A percentile compares a stretch with the other conserved stretches of the same genome.
Conservation (phyloP, 2,797 vertebrate species). For the Takifugu ocellatus region DNA sequence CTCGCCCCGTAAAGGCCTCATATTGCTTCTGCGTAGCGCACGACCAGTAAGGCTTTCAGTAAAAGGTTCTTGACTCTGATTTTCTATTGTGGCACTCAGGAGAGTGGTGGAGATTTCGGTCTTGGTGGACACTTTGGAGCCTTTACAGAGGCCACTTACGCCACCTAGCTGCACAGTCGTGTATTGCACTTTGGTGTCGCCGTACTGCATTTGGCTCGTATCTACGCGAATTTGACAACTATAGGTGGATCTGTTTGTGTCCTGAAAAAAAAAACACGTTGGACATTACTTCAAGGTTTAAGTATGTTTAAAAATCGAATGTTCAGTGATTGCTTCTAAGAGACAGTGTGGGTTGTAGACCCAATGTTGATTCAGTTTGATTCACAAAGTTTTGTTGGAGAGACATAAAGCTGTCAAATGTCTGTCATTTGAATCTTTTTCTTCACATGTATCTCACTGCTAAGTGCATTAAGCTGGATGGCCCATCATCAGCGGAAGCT, state of each 20-base stretch:
- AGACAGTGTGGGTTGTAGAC: no score
- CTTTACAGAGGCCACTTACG: conserved; percentile 59
- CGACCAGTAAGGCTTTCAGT: conserved; percentile 6
- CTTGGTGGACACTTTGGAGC: conserved; percentile 8
- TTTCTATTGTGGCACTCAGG: no score
- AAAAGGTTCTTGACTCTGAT: no score
- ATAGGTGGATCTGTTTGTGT: no score
- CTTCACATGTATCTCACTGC: not conserved
- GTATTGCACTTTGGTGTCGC: conserved; percentile 47
- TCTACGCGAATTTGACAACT: no score
- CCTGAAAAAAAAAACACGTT: no score
- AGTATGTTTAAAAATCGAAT: no score
- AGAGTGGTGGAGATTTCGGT: not conserved
- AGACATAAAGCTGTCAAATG: not conserved
- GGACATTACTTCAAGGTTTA: not conserved
- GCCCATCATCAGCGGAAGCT: not conserved
- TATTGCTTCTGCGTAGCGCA: not conserved
- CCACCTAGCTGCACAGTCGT: conserved; percentile 71
- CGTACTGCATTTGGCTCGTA: no score
- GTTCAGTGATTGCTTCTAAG: no score
- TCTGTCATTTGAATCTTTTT: not conserved
- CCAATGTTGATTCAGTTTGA: no score
- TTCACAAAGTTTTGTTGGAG: conserved; percentile 2
- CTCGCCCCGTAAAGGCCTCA: no score
- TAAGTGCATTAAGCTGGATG: no score